Percentiles rank a stretch among this genome's conserved stretches.
Evolutionary conservation across 2,797 vertebrate genomes (phyloP).

Genomic region (Centropyge bicolor): DNA sequence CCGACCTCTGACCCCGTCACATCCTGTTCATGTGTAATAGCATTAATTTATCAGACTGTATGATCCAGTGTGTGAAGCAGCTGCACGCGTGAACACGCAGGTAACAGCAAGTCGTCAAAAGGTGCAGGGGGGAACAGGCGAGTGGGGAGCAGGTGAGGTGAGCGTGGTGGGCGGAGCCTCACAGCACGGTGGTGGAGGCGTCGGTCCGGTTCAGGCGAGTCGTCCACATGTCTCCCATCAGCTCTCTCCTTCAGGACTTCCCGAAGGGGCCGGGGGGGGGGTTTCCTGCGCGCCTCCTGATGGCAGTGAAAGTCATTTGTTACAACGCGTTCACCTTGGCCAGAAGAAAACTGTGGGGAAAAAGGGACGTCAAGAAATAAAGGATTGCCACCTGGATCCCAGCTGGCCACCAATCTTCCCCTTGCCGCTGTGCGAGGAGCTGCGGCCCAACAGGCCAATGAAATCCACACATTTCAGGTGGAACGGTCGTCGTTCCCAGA

Average conservation of each 20-base stretch:
- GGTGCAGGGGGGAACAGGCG: no score
- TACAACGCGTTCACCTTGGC: conserved; percentile 46
- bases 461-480: conserved; percentile 67
- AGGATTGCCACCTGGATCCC: conserved; percentile 65
- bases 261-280: conserved; percentile 34
- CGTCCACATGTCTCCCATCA: conserved; percentile 11
- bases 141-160: no score
- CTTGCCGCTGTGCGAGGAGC: conserved; percentile 38
- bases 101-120: no score
- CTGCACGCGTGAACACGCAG: no score
- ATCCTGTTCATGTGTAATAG: no score
- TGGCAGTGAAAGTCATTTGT: conserved; percentile 48
- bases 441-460: conserved; percentile 7
- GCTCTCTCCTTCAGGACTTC: conserved; percentile 28
- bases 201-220: no score
- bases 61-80: no score
- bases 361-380: conserved; percentile 58
- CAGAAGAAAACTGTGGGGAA: conserved; percentile 36
- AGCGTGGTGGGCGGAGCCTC: no score
- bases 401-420: conserved; percentile 57
- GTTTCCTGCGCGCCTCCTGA: conserved; percentile 42
- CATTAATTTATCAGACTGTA: no score
- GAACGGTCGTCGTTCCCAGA: conserved; percentile 45
- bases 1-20: no score
- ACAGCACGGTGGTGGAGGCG: no score